Evolutionary conservation across 2,888 invertebrate genomes (phyloP).

Genomic region (Apodemia zela): DNA sequence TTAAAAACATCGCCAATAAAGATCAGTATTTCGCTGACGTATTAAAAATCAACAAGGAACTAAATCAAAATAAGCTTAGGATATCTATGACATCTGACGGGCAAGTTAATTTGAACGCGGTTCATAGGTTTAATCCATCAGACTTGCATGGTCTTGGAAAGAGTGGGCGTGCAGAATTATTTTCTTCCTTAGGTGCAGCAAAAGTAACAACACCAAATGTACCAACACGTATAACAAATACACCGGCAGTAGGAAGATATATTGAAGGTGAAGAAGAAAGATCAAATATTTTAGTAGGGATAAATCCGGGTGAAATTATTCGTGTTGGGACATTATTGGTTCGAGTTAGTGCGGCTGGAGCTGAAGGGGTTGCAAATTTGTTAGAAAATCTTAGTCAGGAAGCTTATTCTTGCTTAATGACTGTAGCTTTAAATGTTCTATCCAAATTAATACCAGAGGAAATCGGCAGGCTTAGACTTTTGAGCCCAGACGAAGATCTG

Average conservation of each 20-base stretch:
- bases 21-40: conserved; percentile 79
- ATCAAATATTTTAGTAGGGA: conserved; percentile 46
- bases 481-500: conserved; percentile 66
- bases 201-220: conserved; percentile 45
- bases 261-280: conserved; percentile 42
- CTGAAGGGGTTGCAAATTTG: conserved; percentile 55
- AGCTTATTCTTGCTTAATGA: conserved; percentile 61
- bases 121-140: conserved; percentile 63
- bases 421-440: conserved; percentile 57
- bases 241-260: conserved; percentile 42
- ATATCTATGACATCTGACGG: conserved; percentile 73
- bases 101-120: conserved; percentile 62
- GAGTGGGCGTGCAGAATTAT: conserved; percentile 54
- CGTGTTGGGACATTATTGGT: conserved; percentile 57
- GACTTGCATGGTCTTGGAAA: conserved; percentile 53
- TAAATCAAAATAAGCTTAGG: conserved; percentile 71
- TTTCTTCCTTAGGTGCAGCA: conserved; percentile 55
- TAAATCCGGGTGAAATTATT: conserved; percentile 64
- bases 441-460: conserved; percentile 57
- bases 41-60: conserved; percentile 72
- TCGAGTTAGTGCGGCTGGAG: conserved; percentile 56
- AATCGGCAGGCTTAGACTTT: conserved; percentile 52
- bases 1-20: conserved; percentile 73
- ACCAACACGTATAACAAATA: conserved; percentile 46
- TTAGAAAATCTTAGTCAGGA: conserved; percentile 62